Conservation (phyloP, 2,797 vertebrate species). For the Linurgus olivaceus region DNA sequence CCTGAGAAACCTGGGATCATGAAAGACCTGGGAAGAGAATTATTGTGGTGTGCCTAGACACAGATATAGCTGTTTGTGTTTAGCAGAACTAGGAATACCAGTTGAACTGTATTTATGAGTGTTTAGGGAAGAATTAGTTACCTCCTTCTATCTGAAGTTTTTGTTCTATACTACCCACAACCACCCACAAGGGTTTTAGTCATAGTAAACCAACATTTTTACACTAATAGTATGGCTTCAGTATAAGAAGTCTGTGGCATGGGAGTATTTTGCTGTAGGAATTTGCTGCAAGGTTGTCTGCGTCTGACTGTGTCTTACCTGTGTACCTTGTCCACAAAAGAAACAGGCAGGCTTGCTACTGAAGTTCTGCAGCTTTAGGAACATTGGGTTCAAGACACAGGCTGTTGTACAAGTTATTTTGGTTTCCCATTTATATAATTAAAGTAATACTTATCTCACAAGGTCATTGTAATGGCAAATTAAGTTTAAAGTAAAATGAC, state of each 20-base stretch:
- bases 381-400: neutral
- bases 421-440: neutral
- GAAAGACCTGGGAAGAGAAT: neutral
- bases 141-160: neutral
- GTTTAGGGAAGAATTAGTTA: neutral
- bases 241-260: neutral
- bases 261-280: neutral
- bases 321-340: neutral
- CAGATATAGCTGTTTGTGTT: neutral
- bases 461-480: conserved; percentile 19
- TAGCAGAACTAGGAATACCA: neutral
- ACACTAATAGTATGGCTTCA: neutral
- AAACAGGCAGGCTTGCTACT: neutral
- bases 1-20: neutral
- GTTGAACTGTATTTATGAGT: neutral
- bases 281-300: neutral
- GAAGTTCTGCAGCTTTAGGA: neutral
- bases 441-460: neutral
- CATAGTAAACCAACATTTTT: neutral
- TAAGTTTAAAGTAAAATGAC: neutral
- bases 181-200: neutral
- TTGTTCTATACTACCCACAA: neutral
- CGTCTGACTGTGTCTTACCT: neutral
- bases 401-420: conserved; percentile 13
- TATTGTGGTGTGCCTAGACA: neutral